These are phyloP conservation scores for Acrobasis consociella DNA, from an alignment of 2,888 invertebrate species.

Conservation along the genomic window DNA sequence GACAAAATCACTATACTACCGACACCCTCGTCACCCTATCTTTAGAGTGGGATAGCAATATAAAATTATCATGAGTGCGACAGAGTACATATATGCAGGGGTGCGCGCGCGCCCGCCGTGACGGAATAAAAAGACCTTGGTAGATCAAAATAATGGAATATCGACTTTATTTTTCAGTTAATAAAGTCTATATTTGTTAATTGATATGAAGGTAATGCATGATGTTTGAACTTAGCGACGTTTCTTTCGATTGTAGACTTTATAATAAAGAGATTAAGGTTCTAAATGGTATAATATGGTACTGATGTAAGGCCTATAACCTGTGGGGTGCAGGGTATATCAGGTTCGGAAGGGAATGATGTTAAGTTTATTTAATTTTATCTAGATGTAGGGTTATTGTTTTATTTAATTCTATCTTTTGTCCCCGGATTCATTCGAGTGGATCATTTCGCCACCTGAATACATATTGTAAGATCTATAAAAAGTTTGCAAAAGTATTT, in stretches of 20 bases:
- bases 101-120: slow-evolving; percentile 18
- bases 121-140: slow-evolving; percentile 4
- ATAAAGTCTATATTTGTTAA: background rate
- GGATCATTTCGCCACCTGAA: too few relatives aligned
- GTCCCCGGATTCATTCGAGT: background rate
- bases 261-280: background rate
- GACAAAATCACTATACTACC: slow-evolving; percentile 12
- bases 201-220: background rate
- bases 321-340: slow-evolving; percentile 15
- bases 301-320: background rate
- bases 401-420: background rate
- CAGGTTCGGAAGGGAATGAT: slow-evolving; percentile 3
- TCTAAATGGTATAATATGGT: background rate
- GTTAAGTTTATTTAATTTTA: slow-evolving; percentile 14
- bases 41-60: background rate
- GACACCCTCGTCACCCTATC: slow-evolving; percentile 11
- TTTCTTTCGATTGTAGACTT: background rate
- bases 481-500: too few relatives aligned
- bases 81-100: background rate
- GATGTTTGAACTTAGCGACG: background rate
- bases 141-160: background rate
- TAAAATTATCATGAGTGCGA: background rate
- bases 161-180: background rate
- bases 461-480: too few relatives aligned
- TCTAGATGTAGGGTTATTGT: slow-evolving; percentile 11